Evolutionary conservation across 1,140 invertebrate species (phyloP).

Genomic region (Lasaia peninsularis): DNA sequence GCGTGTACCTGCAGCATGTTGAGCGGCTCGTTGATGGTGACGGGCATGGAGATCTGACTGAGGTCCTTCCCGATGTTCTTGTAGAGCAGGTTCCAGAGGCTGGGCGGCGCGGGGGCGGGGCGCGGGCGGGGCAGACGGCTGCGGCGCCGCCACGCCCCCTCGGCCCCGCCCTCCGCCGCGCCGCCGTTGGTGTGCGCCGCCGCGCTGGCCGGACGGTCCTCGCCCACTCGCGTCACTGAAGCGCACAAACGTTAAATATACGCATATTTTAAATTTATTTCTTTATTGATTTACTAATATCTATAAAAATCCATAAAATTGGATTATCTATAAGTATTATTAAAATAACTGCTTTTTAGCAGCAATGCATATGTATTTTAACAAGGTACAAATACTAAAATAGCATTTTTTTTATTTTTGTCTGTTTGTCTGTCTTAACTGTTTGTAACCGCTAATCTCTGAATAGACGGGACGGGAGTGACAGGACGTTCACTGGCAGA

Average conservation of each 20-base stretch:
- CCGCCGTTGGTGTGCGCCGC: background rate
- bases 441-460: no score
- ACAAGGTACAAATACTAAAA: no score
- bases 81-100: slow-evolving; percentile 88
- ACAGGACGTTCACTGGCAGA: no score
- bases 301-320: no score
- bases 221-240: background rate
- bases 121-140: slow-evolving; percentile 84
- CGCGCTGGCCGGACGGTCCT: slow-evolving; percentile 11
- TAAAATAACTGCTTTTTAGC: no score
- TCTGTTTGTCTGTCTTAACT: no score
- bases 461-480: no score
- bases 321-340: no score
- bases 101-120: slow-evolving; percentile 85
- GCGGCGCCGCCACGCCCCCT: slow-evolving; percentile 78
- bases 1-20: slow-evolving; percentile 84
- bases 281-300: no score
- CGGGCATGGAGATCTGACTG: slow-evolving; percentile 84
- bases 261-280: no score
- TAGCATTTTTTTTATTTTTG: no score
- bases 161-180: background rate
- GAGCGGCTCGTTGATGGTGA: slow-evolving; percentile 91
- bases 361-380: no score
- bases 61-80: slow-evolving; percentile 93
- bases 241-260: background rate